A percentile compares a stretch with the other conserved stretches of the same genome.
Evolutionary conservation across 2,113 vertebrate species (phyloP).

Genomic region (Burhinus oedicnemus): DNA sequence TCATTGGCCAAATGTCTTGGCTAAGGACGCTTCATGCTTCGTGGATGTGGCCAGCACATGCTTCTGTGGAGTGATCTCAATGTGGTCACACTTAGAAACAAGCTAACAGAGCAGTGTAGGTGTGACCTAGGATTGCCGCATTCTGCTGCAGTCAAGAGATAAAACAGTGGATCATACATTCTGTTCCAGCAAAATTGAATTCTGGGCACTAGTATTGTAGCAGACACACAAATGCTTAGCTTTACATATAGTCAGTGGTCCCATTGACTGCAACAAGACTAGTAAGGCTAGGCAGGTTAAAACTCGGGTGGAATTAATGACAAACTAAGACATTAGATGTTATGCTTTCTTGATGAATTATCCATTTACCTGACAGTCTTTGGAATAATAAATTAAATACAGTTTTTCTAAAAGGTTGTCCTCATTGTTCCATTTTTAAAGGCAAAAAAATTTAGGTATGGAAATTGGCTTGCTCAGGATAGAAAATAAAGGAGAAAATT

Average conservation of each 20-base stretch:
- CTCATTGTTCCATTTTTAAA: neutral
- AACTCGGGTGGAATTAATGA: neutral
- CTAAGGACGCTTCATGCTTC: neutral
- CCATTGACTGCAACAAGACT: neutral
- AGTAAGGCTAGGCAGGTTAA: neutral
- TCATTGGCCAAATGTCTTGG: neutral
- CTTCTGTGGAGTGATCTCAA: fast-evolving
- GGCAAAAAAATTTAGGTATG: neutral
- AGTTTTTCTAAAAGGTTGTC: neutral
- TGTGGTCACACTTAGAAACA: neutral
- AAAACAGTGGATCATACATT: neutral
- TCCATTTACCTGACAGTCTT: neutral
- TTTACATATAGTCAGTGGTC: neutral
- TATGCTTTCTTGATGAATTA: neutral
- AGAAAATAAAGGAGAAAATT: neutral
- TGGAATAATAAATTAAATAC: neutral
- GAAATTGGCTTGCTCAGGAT: too few species aligned
- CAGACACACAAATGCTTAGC: neutral
- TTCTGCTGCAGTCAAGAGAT: neutral
- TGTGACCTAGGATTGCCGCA: neutral
- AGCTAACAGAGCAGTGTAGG: neutral
- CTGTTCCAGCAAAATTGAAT: neutral
- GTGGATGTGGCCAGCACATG: neutral
- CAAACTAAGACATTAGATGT: neutral
- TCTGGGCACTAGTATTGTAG: neutral